Evolutionary conservation across 2,113 vertebrate genomes (phyloP).

Genomic region (Halichoerus grypus): DNA sequence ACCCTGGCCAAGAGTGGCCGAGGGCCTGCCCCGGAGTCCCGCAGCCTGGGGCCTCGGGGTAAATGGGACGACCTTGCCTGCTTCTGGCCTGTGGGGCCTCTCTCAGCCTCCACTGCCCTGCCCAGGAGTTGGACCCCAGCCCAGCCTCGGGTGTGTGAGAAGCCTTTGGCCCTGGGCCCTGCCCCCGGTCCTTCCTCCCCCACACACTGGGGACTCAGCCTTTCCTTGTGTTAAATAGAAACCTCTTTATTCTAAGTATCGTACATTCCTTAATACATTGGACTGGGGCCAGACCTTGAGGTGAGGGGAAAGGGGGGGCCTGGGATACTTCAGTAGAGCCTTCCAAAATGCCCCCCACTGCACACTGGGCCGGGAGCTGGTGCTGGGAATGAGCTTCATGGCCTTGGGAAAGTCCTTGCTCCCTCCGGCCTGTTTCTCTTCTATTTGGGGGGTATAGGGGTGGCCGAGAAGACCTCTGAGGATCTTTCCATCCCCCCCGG

Average conservation of each 20-base stretch:
- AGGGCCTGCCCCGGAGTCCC: background rate
- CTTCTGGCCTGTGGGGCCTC: background rate
- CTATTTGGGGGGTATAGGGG: background rate
- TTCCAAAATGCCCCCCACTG: slow-evolving; percentile 48
- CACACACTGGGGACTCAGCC: slow-evolving; percentile 74
- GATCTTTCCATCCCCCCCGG: background rate
- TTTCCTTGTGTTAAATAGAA: slow-evolving; percentile 83
- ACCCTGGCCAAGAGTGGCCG: background rate
- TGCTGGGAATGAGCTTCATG: background rate
- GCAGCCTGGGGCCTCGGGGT: background rate
- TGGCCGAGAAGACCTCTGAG: background rate
- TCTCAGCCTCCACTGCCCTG: background rate
- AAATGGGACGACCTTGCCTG: accelerated
- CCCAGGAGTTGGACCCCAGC: slow-evolving; percentile 66
- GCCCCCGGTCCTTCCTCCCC: slow-evolving; percentile 63
- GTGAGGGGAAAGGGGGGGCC: slow-evolving; percentile 59
- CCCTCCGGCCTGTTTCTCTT: background rate
- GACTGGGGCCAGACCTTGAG: slow-evolving; percentile 81
- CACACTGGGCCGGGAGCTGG: background rate
- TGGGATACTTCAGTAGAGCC: slow-evolving; percentile 64
- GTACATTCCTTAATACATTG: slow-evolving; percentile 78
- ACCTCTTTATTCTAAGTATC: slow-evolving; percentile 84
- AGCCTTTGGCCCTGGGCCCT: slow-evolving; percentile 73
- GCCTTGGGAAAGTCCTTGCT: slow-evolving; percentile 27
- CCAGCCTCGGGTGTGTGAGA: slow-evolving; percentile 71